phyloP scores from a whole-genome alignment of 2,797 vertebrate genomes.

The Notolabrus celidotus region DNA sequence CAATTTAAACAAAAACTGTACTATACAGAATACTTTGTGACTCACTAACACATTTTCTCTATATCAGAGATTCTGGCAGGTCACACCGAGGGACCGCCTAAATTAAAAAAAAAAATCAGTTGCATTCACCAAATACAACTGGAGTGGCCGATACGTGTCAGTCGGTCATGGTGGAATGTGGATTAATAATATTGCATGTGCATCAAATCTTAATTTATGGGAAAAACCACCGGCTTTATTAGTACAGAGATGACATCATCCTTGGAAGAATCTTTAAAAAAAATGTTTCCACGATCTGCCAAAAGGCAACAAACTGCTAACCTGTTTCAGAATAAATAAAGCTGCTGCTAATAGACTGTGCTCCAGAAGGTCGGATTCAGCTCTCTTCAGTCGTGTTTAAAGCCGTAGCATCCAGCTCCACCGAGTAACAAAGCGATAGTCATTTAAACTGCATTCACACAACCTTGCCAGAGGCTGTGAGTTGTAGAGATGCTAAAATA shows the following conservation, averaged over 20 bases:
- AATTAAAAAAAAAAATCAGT: slow-evolving; percentile 19
- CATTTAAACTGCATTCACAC: slow-evolving; percentile 74
- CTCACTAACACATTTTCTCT: neutral
- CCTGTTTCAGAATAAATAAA: slow-evolving; percentile 80
- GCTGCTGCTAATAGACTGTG: slow-evolving; percentile 68
- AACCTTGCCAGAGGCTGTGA: slow-evolving; percentile 91
- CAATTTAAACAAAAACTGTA: slow-evolving; percentile 44
- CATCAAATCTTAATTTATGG: slow-evolving; percentile 54
- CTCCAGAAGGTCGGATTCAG: slow-evolving; percentile 68
- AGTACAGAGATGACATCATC: too few species aligned
- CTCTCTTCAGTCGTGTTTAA: slow-evolving; percentile 75
- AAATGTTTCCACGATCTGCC: slow-evolving; percentile 51
- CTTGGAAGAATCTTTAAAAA: too few species aligned
- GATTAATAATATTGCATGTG: slow-evolving; percentile 64
- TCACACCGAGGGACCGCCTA: slow-evolving; percentile 16
- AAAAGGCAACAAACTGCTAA: slow-evolving; percentile 72
- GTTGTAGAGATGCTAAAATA: slow-evolving; percentile 80
- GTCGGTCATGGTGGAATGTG: slow-evolving; percentile 64
- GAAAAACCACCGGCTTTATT: slow-evolving; percentile 44
- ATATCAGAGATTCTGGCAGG: slow-evolving; percentile 21
- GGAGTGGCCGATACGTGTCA: slow-evolving; percentile 72
- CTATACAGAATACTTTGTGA: slow-evolving; percentile 26
- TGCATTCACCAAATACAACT: slow-evolving; percentile 65
- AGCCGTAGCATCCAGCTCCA: slow-evolving; percentile 80
- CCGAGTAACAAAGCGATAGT: slow-evolving; percentile 68